Conservation (phyloP, 2,113 vertebrate genomes). For the Sinocyclocheilus maitianheensis region DNA sequence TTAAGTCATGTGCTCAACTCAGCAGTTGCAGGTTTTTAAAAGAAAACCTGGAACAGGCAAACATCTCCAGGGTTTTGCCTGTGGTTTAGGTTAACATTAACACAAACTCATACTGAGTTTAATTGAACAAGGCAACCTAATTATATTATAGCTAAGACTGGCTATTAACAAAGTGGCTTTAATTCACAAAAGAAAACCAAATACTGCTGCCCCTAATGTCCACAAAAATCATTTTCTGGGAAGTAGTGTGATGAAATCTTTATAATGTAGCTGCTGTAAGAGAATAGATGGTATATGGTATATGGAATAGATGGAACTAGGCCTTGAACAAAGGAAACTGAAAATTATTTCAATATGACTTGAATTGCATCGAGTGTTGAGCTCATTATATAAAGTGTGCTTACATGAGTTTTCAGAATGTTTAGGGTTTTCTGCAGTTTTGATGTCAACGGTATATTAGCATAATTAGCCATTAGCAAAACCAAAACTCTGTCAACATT, state of each 20-base stretch:
- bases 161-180: constrained; percentile 50
- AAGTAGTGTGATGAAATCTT: neutral
- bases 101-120: constrained; percentile 50
- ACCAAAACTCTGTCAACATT: neutral
- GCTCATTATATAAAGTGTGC: neutral
- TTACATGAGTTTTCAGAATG: no score
- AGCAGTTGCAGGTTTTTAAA: neutral
- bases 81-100: constrained; percentile 32
- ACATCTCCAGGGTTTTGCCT: constrained; percentile 39
- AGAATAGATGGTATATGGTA: neutral
- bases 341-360: neutral
- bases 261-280: neutral
- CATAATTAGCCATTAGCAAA: neutral
- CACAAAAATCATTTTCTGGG: neutral
- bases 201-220: constrained; percentile 3
- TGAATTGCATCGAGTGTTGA: neutral
- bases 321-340: neutral
- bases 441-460: neutral
- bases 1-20: neutral
- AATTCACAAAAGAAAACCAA: constrained; percentile 39
- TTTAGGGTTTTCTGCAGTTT: neutral
- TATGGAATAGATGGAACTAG: neutral
- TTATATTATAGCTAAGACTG: constrained; percentile 58
- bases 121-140: constrained; percentile 64
- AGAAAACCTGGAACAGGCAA: neutral